Evolutionary conservation across 2,888 invertebrate genomes (phyloP).

Genomic region (Plagiodera versicolora): DNA sequence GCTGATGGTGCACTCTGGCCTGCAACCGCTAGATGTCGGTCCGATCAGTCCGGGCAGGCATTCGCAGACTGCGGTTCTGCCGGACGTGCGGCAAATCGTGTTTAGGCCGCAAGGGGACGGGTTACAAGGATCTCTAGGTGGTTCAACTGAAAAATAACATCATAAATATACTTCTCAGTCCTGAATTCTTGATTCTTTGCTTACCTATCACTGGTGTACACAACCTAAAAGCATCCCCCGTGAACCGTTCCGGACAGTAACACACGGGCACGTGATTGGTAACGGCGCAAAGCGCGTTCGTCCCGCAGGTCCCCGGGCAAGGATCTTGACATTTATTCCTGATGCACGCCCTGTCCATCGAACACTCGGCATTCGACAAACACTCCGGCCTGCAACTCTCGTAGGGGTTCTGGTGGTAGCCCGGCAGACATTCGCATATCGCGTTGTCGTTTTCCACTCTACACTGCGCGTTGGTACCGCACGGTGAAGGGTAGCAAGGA

Average conservation of each 20-base stretch:
- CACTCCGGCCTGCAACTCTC: slow-evolving; percentile 82
- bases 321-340: slow-evolving; percentile 84
- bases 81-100: slow-evolving; percentile 65
- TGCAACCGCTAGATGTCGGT: slow-evolving; percentile 71
- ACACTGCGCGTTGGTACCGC: slow-evolving; percentile 79
- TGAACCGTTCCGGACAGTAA: slow-evolving; percentile 59
- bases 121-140: slow-evolving; percentile 55
- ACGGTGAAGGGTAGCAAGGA: slow-evolving; percentile 81
- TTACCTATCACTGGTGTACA: slow-evolving; percentile 53
- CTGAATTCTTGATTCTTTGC: no score
- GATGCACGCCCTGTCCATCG: slow-evolving; percentile 78
- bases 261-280: slow-evolving; percentile 70
- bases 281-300: slow-evolving; percentile 76
- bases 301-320: slow-evolving; percentile 79
- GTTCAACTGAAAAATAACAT: slow-evolving; percentile 41
- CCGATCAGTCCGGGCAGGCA: slow-evolving; percentile 77
- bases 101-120: slow-evolving; percentile 77
- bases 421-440: slow-evolving; percentile 73
- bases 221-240: slow-evolving; percentile 60
- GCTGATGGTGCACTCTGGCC: slow-evolving; percentile 81
- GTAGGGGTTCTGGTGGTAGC: slow-evolving; percentile 76
- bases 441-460: slow-evolving; percentile 69
- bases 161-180: no score
- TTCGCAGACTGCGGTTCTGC: slow-evolving; percentile 67
- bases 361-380: slow-evolving; percentile 81